Evolutionary conservation across 2,113 vertebrate genomes (phyloP).

Genomic region (Cyprinus carpio): DNA sequence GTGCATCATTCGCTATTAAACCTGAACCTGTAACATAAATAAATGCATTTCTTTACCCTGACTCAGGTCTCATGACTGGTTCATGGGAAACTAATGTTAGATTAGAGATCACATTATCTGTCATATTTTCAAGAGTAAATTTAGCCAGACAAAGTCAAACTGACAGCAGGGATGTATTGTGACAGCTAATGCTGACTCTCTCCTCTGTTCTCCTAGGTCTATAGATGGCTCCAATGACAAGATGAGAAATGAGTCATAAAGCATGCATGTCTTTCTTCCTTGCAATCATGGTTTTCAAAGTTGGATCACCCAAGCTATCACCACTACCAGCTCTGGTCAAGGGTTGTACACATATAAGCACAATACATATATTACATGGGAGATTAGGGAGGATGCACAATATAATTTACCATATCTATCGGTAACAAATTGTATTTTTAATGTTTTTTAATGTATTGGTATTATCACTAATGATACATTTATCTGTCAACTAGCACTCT

Average conservation of each 20-base stretch:
- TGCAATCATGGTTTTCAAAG: constrained; percentile 19
- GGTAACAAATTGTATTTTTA: not conserved
- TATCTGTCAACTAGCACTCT: not conserved
- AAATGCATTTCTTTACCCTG: not conserved
- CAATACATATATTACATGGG: not conserved
- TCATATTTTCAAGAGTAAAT: constrained; percentile 19
- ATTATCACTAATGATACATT: not conserved
- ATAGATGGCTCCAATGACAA: constrained; percentile 13
- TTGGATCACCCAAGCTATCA: not conserved
- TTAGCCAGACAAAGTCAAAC: constrained; percentile 26
- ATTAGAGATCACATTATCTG: constrained; percentile 2
- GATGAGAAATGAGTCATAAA: constrained; percentile 15
- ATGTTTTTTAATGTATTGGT: not conserved
- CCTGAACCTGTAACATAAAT: constrained; percentile 13
- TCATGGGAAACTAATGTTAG: constrained; percentile 10
- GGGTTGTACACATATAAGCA: not conserved
- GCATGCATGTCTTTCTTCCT: not conserved
- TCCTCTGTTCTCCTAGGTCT: not conserved
- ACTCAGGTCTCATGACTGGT: not conserved
- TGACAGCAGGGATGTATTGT: constrained; percentile 28
- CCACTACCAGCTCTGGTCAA: not conserved
- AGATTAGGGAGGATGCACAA: not conserved
- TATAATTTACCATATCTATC: not conserved
- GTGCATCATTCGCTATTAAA: not conserved
- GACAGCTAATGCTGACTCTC: constrained; percentile 17